Base-by-base conservation (phyloP, 2,888 invertebrate genomes). In the Drosophila ezoana region DNA sequence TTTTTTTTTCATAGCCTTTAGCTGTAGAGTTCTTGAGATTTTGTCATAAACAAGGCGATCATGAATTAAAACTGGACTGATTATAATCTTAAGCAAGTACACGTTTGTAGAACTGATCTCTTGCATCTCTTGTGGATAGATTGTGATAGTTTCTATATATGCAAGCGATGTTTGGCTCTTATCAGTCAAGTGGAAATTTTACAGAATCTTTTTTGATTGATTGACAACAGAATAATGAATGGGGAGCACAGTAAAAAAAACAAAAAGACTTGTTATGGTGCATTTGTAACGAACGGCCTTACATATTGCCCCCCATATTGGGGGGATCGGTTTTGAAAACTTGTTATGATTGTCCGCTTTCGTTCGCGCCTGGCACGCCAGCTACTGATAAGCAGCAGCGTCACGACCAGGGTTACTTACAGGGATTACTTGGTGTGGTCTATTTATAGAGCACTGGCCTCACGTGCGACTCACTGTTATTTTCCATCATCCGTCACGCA, bases 171-270 rank as follows among this genome's bases (percentile, higher is more conserved):
- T 6, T n/a, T 38, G 23, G 28, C 28, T 8, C 28, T 76, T 76
- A 72, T 76, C 64, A 72, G 59, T 51, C 35, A 59, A 72, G 68
- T 68, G 72, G 64, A 76, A 76, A 76, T 62, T 68, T 65, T 75
- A 66, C 75, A 61, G 32, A 54, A 61, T 56, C 37, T 3, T 16
- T 49, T 18, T 35, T 47, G 32, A 44, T 65, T 74, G 61, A 62
- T 59, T 65, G 58, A 56, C 65, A 48, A 56, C 64, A 52, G 51
- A 49, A 45, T 51, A n/a, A n/a, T n/a, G n/a, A n/a, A n/a, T n/a
- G n/a, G n/a, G 16, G 5, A 35, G 37, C 35, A 23, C 18, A 33
- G 3, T n/a, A 4, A 37, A 28, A 18, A 10, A 38, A 23, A 44
- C 32, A 28, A 18, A 10, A 38, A 23, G 38, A 33, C 33, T 53